Conservation (phyloP, 2,113 vertebrate species). For the Canis aureus region DNA sequence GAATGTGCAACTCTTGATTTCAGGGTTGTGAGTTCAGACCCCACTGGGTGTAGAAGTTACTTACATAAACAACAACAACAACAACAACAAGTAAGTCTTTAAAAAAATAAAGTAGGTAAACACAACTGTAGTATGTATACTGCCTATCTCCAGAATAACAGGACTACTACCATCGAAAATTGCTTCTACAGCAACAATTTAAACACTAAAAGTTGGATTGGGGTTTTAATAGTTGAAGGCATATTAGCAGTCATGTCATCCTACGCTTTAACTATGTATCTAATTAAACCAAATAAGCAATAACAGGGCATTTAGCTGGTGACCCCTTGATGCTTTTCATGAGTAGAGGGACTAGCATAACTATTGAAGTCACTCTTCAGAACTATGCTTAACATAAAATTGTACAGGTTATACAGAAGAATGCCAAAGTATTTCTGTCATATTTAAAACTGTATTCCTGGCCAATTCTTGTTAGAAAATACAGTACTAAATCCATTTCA, state of each 20-base stretch:
- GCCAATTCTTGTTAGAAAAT: constrained; percentile 8
- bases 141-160: neutral
- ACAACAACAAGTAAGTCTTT: neutral
- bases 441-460: constrained; percentile 40
- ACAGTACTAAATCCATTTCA: neutral
- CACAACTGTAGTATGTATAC: neutral
- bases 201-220: constrained; percentile 10
- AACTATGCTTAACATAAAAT: constrained; percentile 42
- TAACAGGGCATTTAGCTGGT: neutral
- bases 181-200: neutral
- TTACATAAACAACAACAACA: neutral
- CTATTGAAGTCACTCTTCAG: neutral
- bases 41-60: neutral
- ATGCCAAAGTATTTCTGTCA: neutral
- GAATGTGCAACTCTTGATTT: neutral
- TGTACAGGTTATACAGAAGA: neutral
- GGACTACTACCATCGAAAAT: neutral
- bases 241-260: neutral
- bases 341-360: neutral
- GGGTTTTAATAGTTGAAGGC: neutral
- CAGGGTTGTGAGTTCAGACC: neutral
- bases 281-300: constrained; percentile 37
- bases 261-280: neutral
- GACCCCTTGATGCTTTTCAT: neutral
- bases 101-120: neutral